Evolutionary conservation across 1,140 invertebrate genomes (phyloP), one percentile per base, ranked within the genome.

Genomic region (Cataglyphis hispanica): DNA sequence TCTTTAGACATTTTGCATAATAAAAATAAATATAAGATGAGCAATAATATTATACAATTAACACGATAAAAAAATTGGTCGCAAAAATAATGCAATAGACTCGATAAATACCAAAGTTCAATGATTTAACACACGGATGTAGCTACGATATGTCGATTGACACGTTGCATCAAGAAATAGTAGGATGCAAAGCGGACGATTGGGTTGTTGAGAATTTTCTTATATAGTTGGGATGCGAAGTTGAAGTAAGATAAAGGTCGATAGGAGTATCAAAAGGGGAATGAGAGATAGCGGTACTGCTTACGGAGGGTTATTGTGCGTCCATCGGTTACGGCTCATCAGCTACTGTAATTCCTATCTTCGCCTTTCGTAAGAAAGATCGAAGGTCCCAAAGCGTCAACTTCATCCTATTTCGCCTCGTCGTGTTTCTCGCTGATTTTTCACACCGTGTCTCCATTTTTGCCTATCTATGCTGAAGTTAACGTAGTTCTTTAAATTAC

Each of bases 301-400:
- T 91, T 93, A 91, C 92, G 90, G 91, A 92, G 89, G 92, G 91
- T 94, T 94, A 94, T 94, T 94, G 93, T 94, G 89, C 86, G 86
- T 89, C 91, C 87, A 94, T 94, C 92, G 93, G 94, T 93, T 92
- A 93, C 92, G 93, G 92, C 93, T 94, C 93, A 93, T 94, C 94
- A 94, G 91, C 83, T 91, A 91, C 86, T 88, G 89, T 83, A 93
- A 88, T 87, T 91, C 87, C 89, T 91, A 90, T 92, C 80, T 86
- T 87, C 78, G 63, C 83, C 60, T 70, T 58, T 87, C 56, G 56
- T 83, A 83, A 72, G 72, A 86, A 87, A 64, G 75, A 88, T 76
- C 53, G 63, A 66, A 85, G 84, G 70, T 91, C 92, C 91, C 92
- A 90, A 91, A 91, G 88, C 88, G 90, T 89, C 87, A 92, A 90